Conservation (phyloP, 2,888 invertebrate species). For the Phytoseiulus persimilis region DNA sequence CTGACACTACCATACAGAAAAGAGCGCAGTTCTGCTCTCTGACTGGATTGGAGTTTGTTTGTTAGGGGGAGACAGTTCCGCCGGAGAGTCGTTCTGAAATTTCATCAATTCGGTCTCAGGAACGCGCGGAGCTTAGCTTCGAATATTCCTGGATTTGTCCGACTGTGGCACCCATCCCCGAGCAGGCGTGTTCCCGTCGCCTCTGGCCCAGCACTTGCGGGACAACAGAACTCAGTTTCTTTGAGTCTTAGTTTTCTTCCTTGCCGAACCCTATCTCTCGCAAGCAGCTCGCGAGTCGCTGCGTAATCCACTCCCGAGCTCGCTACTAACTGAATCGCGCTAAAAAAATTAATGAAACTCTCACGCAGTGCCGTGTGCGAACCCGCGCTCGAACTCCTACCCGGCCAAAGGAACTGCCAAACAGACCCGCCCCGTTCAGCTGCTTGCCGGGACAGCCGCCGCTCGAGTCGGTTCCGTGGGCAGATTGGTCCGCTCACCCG, state of each 20-base stretch:
- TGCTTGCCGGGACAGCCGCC: neutral
- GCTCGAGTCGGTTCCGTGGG: too few relatives aligned
- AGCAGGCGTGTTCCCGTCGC: neutral
- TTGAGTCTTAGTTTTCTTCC: neutral
- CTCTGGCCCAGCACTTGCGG: neutral
- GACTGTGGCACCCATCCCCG: neutral
- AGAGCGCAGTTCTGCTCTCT: too few relatives aligned
- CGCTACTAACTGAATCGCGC: neutral
- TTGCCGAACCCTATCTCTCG: neutral
- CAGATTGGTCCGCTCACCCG: too few relatives aligned
- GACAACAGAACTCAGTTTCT: neutral
- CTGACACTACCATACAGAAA: too few relatives aligned
- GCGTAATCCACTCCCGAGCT: neutral
- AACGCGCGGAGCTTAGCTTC: neutral
- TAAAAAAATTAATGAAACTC: constrained; percentile 5
- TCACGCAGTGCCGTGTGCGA: neutral
- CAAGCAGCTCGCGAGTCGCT: neutral
- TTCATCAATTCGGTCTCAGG: neutral
- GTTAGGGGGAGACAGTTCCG: too few relatives aligned
- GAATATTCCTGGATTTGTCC: neutral
- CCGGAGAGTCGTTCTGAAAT: neutral
- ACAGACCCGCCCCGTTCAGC: neutral
- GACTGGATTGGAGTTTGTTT: too few relatives aligned
- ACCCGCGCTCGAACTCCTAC: neutral
- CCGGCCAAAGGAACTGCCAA: neutral